Evolutionary conservation across 2,888 invertebrate species (phyloP).

Genomic region (Himalopsyche anomala): DNA sequence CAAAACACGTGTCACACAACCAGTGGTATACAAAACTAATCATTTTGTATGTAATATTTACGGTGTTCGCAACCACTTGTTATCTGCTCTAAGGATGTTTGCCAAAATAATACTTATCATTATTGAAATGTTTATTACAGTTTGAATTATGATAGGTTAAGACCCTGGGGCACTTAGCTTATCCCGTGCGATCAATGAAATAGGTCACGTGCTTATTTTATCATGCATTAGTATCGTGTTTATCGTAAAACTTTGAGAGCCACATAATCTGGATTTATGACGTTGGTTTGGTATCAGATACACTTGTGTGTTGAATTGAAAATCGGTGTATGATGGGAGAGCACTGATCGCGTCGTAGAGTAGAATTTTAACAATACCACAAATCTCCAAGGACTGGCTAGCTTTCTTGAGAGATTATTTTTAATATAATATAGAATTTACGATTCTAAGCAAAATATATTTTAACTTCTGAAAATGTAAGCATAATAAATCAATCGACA

Average conservation of each 20-base stretch:
- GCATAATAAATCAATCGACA: too few relatives aligned
- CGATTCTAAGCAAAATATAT: too few relatives aligned
- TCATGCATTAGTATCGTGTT: slow-evolving; percentile 2
- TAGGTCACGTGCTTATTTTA: slow-evolving; percentile 28
- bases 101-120: slow-evolving; percentile 43
- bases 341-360: not conserved
- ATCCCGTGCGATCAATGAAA: not conserved
- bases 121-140: slow-evolving; percentile 1
- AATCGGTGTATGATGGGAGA: not conserved
- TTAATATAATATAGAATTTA: too few relatives aligned
- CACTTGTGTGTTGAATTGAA: not conserved
- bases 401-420: too few relatives aligned
- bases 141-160: slow-evolving; percentile 17
- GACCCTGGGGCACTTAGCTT: not conserved
- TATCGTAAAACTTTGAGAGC: slow-evolving; percentile 23
- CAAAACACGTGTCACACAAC: too few relatives aligned
- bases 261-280: slow-evolving; percentile 5
- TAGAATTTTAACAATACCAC: too few relatives aligned
- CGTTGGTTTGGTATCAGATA: not conserved
- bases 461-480: too few relatives aligned
- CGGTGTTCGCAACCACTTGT: too few relatives aligned
- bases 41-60: too few relatives aligned
- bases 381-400: too few relatives aligned
- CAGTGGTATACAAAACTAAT: too few relatives aligned
- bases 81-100: not conserved